Conservation (phyloP, 2,888 invertebrate species). For the Cybosia mesomella region DNA sequence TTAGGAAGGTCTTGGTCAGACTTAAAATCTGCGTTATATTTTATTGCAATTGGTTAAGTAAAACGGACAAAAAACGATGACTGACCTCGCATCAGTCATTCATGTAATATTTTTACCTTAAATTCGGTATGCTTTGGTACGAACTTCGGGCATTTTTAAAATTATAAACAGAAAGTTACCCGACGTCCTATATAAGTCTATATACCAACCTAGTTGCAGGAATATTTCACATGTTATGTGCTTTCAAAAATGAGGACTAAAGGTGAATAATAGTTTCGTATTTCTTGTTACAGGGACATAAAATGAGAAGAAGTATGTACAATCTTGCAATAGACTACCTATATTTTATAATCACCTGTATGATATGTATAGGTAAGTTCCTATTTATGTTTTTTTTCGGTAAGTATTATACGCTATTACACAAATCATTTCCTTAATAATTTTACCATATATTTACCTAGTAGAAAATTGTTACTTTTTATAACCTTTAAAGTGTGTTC, state of each 20-base stretch:
- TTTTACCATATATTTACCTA: background rate
- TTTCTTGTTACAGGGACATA: conserved; percentile 66
- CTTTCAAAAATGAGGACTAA: too few relatives aligned
- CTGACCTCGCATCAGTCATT: too few relatives aligned
- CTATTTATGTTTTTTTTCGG: background rate
- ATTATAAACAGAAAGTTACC: conserved; percentile 20
- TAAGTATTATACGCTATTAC: background rate
- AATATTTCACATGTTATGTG: too few relatives aligned
- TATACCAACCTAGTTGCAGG: background rate
- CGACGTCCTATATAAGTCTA: conserved; percentile 3
- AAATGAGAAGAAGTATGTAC: conserved; percentile 48
- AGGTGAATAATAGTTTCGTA: background rate
- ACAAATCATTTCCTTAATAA: background rate
- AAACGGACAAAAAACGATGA: conserved; percentile 18
- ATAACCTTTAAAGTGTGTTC: background rate
- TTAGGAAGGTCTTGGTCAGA: too few relatives aligned
- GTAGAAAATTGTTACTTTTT: background rate
- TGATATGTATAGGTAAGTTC: conserved; percentile 69
- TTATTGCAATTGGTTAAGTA: too few relatives aligned
- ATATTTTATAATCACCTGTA: conserved; percentile 65
- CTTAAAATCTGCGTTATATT: too few relatives aligned
- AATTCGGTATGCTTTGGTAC: conserved; percentile 24
- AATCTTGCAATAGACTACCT: conserved; percentile 57
- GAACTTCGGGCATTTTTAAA: conserved; percentile 23
- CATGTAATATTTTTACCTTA: conserved; percentile 25